A percentile compares a stretch with the other conserved stretches of the same genome.
Evolutionary conservation across 1,140 invertebrate species (phyloP).

Genomic region (Zaprionus ghesquierei): DNA sequence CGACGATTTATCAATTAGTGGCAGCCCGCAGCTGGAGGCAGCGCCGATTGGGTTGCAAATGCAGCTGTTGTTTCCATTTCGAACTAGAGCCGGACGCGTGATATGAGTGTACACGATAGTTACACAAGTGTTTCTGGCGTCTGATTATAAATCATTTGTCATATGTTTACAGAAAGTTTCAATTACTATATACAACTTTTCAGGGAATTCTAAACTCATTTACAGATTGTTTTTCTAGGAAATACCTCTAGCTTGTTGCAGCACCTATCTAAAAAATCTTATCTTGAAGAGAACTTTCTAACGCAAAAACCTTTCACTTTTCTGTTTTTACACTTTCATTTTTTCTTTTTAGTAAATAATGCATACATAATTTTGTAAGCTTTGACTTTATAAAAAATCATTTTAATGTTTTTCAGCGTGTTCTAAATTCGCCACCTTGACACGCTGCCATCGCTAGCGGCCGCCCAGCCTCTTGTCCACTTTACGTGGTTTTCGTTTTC

Average conservation of each 20-base stretch:
- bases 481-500: slow-evolving; percentile 21
- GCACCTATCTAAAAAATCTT: not conserved
- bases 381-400: not conserved
- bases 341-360: not conserved
- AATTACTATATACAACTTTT: not conserved
- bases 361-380: not conserved
- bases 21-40: not conserved
- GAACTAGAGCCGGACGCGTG: not conserved
- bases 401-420: not conserved
- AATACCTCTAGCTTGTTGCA: not conserved
- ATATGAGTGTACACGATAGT: not conserved
- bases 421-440: not conserved
- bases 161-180: not conserved
- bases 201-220: not conserved
- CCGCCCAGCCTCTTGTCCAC: slow-evolving; percentile 5
- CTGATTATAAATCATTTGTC: not conserved
- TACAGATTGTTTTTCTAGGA: not conserved
- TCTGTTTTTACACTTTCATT: not conserved
- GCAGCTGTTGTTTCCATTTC: slow-evolving; percentile 2
- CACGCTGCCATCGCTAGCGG: slow-evolving; percentile 9
- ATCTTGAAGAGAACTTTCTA: not conserved
- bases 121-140: not conserved
- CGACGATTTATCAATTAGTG: slow-evolving; percentile 35
- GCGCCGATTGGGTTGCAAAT: not conserved
- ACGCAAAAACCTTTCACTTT: not conserved